phyloP scores from a whole-genome alignment of 2,888 invertebrate species.

The Platynereis dumerilii region DNA sequence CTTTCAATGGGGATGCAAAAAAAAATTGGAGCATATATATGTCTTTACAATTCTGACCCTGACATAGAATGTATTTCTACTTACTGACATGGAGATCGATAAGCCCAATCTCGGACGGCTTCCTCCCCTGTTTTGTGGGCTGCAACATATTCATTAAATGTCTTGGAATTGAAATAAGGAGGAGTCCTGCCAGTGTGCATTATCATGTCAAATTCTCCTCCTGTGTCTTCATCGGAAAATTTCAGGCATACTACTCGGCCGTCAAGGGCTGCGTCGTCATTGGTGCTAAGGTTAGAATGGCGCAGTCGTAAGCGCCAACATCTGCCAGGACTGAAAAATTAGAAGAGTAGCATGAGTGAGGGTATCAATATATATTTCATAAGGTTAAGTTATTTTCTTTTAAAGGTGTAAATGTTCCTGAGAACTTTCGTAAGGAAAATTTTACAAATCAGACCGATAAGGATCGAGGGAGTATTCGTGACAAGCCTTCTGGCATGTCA shows the following conservation, averaged over 20 bases:
- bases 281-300: constrained; percentile 31
- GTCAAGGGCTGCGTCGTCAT: constrained; percentile 32
- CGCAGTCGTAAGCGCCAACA: constrained; percentile 28
- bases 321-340: constrained; percentile 14
- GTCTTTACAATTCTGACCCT: no score
- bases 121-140: constrained; percentile 22
- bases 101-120: constrained; percentile 16
- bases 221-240: constrained; percentile 30
- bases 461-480: no score
- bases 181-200: constrained; percentile 32
- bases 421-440: no score
- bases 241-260: constrained; percentile 32
- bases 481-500: no score
- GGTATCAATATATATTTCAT: not conserved
- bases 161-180: constrained; percentile 26
- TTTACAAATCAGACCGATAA: no score
- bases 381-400: not conserved
- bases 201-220: constrained; percentile 31
- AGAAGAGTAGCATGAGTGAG: not conserved
- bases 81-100: constrained; percentile 26
- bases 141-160: constrained; percentile 16
- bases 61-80: no score
- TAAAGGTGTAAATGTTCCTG: no score
- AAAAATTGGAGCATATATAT: no score
- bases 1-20: no score